Percentiles rank a stretch among this genome's conserved stretches.
Evolutionary conservation across 2,888 invertebrate genomes (phyloP).

Genomic region (Aethes cnicana): DNA sequence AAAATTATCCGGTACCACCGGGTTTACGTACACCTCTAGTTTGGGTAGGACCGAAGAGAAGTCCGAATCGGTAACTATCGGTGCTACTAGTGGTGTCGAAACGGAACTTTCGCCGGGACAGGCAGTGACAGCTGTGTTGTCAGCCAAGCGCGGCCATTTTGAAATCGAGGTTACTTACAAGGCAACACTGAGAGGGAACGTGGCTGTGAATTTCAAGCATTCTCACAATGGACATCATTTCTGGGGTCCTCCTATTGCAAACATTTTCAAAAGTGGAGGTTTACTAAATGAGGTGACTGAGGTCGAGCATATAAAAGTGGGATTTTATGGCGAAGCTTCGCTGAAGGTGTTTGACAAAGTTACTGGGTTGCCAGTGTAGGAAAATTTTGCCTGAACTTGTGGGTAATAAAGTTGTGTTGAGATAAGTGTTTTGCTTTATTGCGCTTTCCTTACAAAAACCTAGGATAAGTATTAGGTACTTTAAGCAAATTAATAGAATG

Average conservation of each 20-base stretch:
- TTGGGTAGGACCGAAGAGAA: slow-evolving; percentile 62
- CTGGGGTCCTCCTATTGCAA: slow-evolving; percentile 53
- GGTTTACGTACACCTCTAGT: slow-evolving; percentile 53
- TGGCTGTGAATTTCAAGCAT: slow-evolving; percentile 60
- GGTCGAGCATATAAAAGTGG: slow-evolving; percentile 52
- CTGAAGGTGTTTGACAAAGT: slow-evolving; percentile 59
- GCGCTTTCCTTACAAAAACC: too few relatives aligned
- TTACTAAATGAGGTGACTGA: slow-evolving; percentile 48
- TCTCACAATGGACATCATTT: slow-evolving; percentile 58
- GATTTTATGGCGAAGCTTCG: slow-evolving; percentile 56
- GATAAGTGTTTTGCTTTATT: too few relatives aligned
- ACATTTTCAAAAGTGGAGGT: slow-evolving; percentile 51
- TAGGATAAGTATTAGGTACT: too few relatives aligned
- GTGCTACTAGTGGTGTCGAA: slow-evolving; percentile 57
- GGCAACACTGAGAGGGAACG: slow-evolving; percentile 53
- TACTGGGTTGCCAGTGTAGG: slow-evolving; percentile 48
- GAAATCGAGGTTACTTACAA: slow-evolving; percentile 58
- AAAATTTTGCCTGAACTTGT: too few relatives aligned
- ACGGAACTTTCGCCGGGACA: slow-evolving; percentile 59
- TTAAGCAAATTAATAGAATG: too few relatives aligned
- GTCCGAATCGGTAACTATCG: slow-evolving; percentile 55
- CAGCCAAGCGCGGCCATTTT: slow-evolving; percentile 54
- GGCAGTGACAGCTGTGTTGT: slow-evolving; percentile 55
- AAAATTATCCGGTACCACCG: slow-evolving; percentile 52
- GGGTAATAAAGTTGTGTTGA: too few relatives aligned